Conservation (phyloP, 2,113 vertebrate species). For the Tupaia tana region DNA sequence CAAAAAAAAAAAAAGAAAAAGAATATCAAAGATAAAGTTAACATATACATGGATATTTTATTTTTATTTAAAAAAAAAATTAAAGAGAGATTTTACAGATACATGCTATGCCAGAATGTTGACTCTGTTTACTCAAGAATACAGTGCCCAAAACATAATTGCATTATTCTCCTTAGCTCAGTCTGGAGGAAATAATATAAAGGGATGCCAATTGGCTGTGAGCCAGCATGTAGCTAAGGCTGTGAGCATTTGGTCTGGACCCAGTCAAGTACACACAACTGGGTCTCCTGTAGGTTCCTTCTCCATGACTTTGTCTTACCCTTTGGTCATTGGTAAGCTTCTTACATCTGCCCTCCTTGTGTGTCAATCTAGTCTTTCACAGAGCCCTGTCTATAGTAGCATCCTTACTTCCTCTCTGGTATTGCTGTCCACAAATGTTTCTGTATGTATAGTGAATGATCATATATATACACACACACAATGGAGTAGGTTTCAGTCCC, state of each 20-base stretch:
- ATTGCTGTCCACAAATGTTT: neutral
- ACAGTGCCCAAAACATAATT: slow-evolving; percentile 33
- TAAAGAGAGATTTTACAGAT: slow-evolving; percentile 28
- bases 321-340: neutral
- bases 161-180: slow-evolving; percentile 12
- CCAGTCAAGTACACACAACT: neutral
- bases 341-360: neutral
- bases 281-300: neutral
- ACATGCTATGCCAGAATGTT: neutral
- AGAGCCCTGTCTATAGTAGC: neutral
- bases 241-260: neutral
- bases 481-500: neutral
- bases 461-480: neutral
- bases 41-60: accelerated
- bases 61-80: slow-evolving; percentile 34
- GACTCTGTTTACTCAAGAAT: neutral
- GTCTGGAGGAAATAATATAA: neutral
- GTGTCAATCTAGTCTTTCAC: accelerated
- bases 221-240: neutral
- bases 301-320: accelerated
- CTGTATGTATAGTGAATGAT: neutral
- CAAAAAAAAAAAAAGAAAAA: too few relatives aligned
- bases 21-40: neutral
- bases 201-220: neutral
- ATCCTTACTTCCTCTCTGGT: neutral